Evolutionary conservation across 2,888 invertebrate genomes (phyloP), one percentile per base, ranked within the genome.

Genomic region (Colletes collaris): DNA sequence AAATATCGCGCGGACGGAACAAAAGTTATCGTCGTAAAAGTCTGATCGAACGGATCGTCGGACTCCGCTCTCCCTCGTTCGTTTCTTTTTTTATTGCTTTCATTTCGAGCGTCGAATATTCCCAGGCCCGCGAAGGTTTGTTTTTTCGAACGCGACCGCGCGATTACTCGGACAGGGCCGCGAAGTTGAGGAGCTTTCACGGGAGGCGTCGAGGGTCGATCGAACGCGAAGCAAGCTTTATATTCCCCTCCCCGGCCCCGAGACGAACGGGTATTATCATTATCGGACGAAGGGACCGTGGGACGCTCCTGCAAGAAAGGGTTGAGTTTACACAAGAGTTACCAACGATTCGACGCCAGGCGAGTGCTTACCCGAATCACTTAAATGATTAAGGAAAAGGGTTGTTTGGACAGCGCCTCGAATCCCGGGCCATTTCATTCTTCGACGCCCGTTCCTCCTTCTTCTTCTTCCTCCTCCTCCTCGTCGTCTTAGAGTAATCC

Each of bases 321-420:
- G 88, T 87, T 88, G 82, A 85, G 88, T 89, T 90, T 88, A 88
- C 89, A 87, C 86, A 89, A 87, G 89, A 91, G 89, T 91, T 90
- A 88, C 81, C 87, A 76, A 84, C 85, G 89, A 89, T 89, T 89
- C 84, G 87, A 87, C 87, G 89, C 87, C 86, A 85, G 86, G 83
- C 89, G 89, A 89, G 90, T 87, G 91, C 90, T 92, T 91, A 91
- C 89, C 44, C 88, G 88, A 93, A 92, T 92, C 92, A 93, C 92
- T 92, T 91, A 92, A 92, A 92, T 91, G 92, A 92, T 93, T 92
- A 92, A 92, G 92, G 90, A 90, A 92, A 92, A 92, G 93, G 92
- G 93, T 92, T 93, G 92, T 93, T 93, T 93, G 92, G 90, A 92
- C 90, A 92, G 89, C 90, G 89, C 85, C 86, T 85, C 86, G 84